Percentiles rank a stretch among this genome's conserved stretches.
These are phyloP conservation scores for Eurystomus glaucurus DNA, from an alignment of 2,797 vertebrate genomes.

Conservation along the genomic window DNA sequence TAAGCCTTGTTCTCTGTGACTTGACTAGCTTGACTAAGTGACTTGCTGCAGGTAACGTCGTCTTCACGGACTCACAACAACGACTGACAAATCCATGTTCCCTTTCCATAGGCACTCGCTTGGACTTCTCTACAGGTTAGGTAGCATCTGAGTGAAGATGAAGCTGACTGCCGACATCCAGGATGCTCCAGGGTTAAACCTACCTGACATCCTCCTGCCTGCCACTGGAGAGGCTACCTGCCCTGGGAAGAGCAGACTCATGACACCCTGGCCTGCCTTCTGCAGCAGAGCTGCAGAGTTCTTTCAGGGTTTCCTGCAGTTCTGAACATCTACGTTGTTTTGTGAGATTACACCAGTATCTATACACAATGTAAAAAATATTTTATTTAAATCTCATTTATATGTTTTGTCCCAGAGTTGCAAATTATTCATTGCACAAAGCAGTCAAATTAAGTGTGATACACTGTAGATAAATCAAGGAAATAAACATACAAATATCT, in stretches of 20 bases:
- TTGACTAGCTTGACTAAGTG: background rate
- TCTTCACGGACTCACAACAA: background rate
- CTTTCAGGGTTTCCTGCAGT: background rate
- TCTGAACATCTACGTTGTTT: background rate
- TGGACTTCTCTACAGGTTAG: background rate
- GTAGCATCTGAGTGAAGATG: background rate
- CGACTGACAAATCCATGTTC: background rate
- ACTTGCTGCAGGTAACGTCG: background rate
- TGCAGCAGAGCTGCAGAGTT: background rate
- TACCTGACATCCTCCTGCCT: background rate
- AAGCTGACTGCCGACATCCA: background rate
- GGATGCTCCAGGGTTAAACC: background rate
- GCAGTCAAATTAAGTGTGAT: background rate
- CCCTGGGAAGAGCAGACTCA: rapidly evolving
- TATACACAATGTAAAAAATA: background rate
- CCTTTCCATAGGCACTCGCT: background rate
- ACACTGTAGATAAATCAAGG: background rate
- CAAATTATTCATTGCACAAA: background rate
- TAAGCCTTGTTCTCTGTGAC: background rate
- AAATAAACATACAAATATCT: background rate
- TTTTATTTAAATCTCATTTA: slow-evolving; percentile 40
- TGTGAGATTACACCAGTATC: background rate
- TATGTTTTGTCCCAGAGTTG: background rate
- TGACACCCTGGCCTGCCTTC: background rate
- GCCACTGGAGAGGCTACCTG: background rate